These are phyloP conservation scores for Tetramorium simillimum DNA, from an alignment of 1,140 invertebrate species.

Conservation along the genomic window DNA sequence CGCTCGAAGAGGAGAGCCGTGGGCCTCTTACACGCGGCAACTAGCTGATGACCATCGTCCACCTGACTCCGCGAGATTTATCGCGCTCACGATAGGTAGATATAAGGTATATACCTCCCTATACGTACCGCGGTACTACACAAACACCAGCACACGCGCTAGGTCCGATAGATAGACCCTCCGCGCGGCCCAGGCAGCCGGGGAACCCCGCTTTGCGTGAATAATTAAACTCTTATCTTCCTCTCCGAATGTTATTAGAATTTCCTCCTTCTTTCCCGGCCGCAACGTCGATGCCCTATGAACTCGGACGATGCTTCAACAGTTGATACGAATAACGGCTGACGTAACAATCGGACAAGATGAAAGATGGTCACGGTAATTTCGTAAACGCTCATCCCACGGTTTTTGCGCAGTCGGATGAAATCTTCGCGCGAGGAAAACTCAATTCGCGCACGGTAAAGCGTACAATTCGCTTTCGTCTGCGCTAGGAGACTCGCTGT, in stretches of 20 bases:
- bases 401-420: not conserved
- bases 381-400: conserved; percentile 11
- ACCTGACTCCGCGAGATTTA: conserved; percentile 84
- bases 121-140: conserved; percentile 2
- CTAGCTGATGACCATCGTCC: conserved; percentile 84
- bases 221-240: conserved; percentile 73
- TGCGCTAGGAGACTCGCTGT: not conserved
- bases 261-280: conserved; percentile 50
- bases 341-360: conserved; percentile 58
- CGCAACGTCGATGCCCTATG: conserved; percentile 42
- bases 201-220: conserved; percentile 59
- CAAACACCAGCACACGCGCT: not conserved
- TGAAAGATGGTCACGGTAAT: conserved; percentile 51
- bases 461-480: not conserved
- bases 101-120: conserved; percentile 42
- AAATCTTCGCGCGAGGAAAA: not conserved
- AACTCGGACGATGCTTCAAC: conserved; percentile 57
- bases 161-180: conserved; percentile 69
- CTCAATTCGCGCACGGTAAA: not conserved
- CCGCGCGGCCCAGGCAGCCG: not conserved
- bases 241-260: conserved; percentile 46
- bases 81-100: conserved; percentile 78
- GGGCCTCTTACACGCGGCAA: conserved; percentile 76
- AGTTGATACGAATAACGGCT: conserved; percentile 56
- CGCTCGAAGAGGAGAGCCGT: conserved; percentile 38